Evolutionary conservation across 2,888 invertebrate species (phyloP).

Genomic region (Malachius bipustulatus): DNA sequence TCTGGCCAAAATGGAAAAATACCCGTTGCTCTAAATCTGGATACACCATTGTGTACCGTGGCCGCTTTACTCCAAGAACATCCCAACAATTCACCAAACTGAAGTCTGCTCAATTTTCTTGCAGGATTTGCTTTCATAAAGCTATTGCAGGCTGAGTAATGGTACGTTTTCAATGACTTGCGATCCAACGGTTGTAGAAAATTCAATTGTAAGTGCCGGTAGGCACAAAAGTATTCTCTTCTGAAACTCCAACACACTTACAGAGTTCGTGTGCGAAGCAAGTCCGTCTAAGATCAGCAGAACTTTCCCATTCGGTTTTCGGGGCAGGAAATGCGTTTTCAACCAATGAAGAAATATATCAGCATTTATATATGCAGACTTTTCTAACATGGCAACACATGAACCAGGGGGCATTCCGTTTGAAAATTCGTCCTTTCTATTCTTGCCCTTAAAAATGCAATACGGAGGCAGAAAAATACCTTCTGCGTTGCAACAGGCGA

Average conservation of each 20-base stretch:
- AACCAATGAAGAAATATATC: too few relatives aligned
- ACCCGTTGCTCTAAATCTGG: slow-evolving; percentile 13
- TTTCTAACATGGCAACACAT: too few relatives aligned
- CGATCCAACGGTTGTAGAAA: slow-evolving; percentile 24
- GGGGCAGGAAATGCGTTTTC: too few relatives aligned
- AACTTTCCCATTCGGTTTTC: too few relatives aligned
- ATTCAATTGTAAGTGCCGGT: slow-evolving; percentile 24
- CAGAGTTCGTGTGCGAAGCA: slow-evolving; percentile 20
- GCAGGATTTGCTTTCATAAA: slow-evolving; percentile 16
- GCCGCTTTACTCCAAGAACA: slow-evolving; percentile 15
- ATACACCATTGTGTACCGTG: slow-evolving; percentile 13
- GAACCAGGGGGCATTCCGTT: too few relatives aligned
- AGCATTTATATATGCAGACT: too few relatives aligned
- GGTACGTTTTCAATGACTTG: slow-evolving; percentile 22
- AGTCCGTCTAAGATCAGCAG: slow-evolving; percentile 27
- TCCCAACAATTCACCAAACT: slow-evolving; percentile 17
- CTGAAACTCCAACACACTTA: slow-evolving; percentile 20
- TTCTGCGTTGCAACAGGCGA: too few relatives aligned
- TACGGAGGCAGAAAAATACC: too few relatives aligned
- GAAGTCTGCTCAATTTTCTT: slow-evolving; percentile 15
- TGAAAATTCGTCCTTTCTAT: too few relatives aligned
- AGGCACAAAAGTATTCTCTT: slow-evolving; percentile 22
- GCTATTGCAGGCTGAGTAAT: slow-evolving; percentile 14
- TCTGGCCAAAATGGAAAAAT: slow-evolving; percentile 13
- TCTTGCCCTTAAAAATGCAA: slow-evolving; percentile 13